Evolutionary conservation across 2,888 invertebrate species (phyloP).

Genomic region (Lasius fuliginosus): DNA sequence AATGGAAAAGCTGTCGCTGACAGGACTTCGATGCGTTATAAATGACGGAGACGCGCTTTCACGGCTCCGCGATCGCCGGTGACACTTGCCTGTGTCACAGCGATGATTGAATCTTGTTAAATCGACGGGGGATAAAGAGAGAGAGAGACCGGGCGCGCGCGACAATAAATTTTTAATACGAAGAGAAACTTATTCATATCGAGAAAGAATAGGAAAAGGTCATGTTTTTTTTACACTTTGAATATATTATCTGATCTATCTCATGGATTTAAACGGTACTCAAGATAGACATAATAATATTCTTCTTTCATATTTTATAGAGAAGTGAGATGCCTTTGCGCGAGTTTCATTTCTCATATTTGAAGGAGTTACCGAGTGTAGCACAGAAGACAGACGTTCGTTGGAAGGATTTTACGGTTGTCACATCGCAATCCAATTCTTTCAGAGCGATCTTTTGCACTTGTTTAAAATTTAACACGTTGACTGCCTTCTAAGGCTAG

Average conservation of each 20-base stretch:
- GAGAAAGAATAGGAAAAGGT: background rate
- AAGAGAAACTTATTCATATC: background rate
- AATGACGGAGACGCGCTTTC: conserved; percentile 23
- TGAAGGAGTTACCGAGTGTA: background rate
- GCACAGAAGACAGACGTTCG: background rate
- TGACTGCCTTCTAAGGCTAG: background rate
- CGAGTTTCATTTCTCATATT: conserved; percentile 19
- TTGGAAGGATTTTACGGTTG: conserved; percentile 9
- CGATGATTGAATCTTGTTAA: conserved; percentile 7
- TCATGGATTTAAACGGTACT: background rate
- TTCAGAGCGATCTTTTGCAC: background rate
- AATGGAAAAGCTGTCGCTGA: conserved; percentile 50
- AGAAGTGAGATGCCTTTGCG: background rate
- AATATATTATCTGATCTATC: background rate
- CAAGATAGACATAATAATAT: background rate
- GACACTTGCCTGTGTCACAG: background rate
- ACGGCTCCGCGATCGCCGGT: conserved; percentile 21
- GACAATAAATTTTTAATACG: conserved; percentile 17
- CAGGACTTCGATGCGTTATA: conserved; percentile 16
- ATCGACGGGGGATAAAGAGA: background rate
- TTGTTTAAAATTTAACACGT: background rate
- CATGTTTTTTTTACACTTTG: background rate
- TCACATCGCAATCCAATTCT: background rate
- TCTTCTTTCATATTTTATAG: conserved; percentile 15
- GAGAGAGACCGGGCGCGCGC: background rate